Evolutionary conservation across 1,140 invertebrate genomes (phyloP).

Genomic region (Oreohelix idahoensis): DNA sequence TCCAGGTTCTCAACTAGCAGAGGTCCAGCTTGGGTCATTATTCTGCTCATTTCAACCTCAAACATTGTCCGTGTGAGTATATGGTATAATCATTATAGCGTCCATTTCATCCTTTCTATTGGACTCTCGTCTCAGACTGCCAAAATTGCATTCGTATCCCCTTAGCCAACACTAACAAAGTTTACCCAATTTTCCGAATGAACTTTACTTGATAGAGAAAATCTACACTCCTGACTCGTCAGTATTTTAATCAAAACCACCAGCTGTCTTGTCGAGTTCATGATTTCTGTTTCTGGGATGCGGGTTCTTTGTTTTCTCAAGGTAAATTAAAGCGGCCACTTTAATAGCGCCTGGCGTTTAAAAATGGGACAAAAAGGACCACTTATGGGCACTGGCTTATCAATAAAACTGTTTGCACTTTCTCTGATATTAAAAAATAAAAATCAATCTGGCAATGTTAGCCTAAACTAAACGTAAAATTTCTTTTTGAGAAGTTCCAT

Average conservation of each 20-base stretch:
- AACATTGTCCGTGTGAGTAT: background rate
- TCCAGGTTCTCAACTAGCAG: background rate
- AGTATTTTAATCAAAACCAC: slow-evolving; percentile 12
- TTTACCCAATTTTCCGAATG: background rate
- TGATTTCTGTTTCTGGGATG: background rate
- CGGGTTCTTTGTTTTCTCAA: background rate
- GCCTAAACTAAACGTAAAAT: background rate
- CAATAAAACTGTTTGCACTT: background rate
- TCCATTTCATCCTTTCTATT: background rate
- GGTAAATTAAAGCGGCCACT: slow-evolving; percentile 6
- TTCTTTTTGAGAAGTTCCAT: background rate
- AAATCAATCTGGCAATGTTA: background rate
- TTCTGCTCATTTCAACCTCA: background rate
- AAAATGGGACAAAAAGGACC: background rate
- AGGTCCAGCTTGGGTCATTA: background rate
- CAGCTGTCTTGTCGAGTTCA: background rate
- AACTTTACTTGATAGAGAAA: background rate
- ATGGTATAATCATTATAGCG: background rate
- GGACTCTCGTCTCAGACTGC: background rate
- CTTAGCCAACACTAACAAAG: background rate
- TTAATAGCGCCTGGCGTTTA: background rate
- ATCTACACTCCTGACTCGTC: background rate
- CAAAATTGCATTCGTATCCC: background rate
- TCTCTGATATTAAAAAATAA: background rate
- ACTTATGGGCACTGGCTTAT: background rate